Percentiles rank a stretch among this genome's conserved stretches.
Evolutionary conservation across 2,113 vertebrate genomes (phyloP).

Genomic region (Cottus gobio): DNA sequence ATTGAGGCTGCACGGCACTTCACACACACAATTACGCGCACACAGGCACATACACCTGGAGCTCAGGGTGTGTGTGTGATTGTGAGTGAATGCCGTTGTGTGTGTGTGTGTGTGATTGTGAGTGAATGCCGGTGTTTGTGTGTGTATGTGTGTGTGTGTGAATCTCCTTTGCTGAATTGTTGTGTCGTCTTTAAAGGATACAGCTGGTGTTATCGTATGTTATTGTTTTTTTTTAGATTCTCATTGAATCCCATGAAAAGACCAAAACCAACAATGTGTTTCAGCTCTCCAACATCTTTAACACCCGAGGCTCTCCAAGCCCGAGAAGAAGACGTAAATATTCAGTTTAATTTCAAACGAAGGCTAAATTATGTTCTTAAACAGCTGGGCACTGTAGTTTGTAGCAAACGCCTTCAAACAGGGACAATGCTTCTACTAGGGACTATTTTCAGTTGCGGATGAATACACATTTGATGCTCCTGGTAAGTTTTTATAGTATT

Average conservation of each 20-base stretch:
- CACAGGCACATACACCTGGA: slow-evolving; percentile 54
- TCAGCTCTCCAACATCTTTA: neutral
- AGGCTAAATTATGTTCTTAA: neutral
- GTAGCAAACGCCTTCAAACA: neutral
- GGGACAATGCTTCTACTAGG: neutral
- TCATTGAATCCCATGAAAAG: neutral
- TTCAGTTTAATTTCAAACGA: neutral
- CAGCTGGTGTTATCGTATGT: neutral
- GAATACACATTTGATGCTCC: neutral
- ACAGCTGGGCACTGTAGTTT: neutral
- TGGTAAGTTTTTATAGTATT: neutral
- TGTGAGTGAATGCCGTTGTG: neutral
- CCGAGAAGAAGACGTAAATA: neutral
- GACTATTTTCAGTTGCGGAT: neutral
- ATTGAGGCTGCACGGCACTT: slow-evolving; percentile 51
- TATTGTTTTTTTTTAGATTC: neutral
- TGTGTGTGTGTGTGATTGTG: slow-evolving; percentile 6
- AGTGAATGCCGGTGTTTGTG: neutral
- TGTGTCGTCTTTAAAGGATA: neutral
- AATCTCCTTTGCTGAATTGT: neutral
- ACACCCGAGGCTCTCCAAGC: neutral
- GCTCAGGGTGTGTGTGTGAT: slow-evolving; percentile 27
- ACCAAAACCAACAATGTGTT: neutral
- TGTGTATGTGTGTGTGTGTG: neutral
- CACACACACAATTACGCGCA: slow-evolving; percentile 21